Evolutionary conservation across 2,888 invertebrate species (phyloP).

Genomic region (Zygogramma bicolorata): DNA sequence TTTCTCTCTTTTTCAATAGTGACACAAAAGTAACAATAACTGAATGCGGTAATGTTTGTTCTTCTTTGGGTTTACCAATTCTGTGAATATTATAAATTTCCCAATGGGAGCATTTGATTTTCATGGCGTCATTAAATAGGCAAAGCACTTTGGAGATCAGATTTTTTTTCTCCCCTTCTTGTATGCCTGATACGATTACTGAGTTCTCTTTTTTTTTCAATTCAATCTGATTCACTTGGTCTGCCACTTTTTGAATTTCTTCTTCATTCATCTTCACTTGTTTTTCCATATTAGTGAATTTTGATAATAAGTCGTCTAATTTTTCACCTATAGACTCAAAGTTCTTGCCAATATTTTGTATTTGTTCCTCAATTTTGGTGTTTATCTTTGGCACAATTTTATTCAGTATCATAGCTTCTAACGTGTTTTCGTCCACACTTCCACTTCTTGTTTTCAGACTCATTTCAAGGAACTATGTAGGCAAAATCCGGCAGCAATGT

Average conservation of each 20-base stretch:
- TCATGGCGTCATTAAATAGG: slow-evolving; percentile 14
- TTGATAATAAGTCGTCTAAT: not conserved
- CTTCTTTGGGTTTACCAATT: not conserved
- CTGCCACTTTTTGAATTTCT: not conserved
- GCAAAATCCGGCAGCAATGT: not conserved
- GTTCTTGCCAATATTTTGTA: not conserved
- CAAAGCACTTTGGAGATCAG: slow-evolving; percentile 7
- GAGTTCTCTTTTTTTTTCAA: slow-evolving; percentile 9
- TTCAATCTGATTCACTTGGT: not conserved
- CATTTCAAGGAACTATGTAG: not conserved
- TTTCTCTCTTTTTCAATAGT: not conserved
- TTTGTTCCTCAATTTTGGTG: not conserved
- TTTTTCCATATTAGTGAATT: not conserved
- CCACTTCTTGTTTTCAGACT: not conserved
- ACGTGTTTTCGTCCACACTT: not conserved
- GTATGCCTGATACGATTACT: too few relatives aligned
- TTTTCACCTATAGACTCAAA: not conserved
- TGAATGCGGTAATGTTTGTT: not conserved
- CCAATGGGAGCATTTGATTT: not conserved
- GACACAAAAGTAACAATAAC: slow-evolving; percentile 3
- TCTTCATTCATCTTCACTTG: not conserved
- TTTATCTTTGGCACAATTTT: not conserved
- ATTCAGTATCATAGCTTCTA: not conserved
- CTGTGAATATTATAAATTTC: slow-evolving; percentile 2
- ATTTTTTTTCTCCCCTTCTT: slow-evolving; percentile 1